These are phyloP conservation scores for Patella ulyssiponensis DNA, from an alignment of 2,888 invertebrate genomes.

Conservation along the genomic window DNA sequence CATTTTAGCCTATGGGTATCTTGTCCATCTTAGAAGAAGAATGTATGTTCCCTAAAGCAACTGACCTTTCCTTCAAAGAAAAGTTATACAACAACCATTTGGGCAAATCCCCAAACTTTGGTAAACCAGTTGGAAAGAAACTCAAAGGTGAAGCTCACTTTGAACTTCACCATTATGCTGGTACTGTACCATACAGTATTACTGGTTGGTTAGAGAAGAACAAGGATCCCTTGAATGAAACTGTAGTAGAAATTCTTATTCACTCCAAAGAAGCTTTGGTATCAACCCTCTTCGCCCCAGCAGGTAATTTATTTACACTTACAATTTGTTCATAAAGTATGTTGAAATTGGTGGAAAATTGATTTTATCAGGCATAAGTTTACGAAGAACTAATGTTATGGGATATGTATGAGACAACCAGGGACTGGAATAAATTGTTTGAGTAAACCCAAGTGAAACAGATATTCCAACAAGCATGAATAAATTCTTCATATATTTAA, in stretches of 20 bases:
- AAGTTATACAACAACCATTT: conserved; percentile 99
- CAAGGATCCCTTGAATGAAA: conserved; percentile 99
- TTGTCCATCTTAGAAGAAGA: conserved; percentile 99
- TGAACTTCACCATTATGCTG: conserved; percentile 98
- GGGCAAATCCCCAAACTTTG: conserved; percentile 80
- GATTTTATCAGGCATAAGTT: too few species aligned
- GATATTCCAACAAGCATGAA: too few species aligned
- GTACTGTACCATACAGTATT: conserved; percentile 97
- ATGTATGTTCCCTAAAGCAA: conserved; percentile 99
- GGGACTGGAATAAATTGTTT: too few species aligned
- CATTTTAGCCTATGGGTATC: conserved; percentile 96
- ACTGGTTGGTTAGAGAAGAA: conserved; percentile 99
- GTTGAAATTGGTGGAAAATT: too few species aligned
- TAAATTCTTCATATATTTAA: too few species aligned
- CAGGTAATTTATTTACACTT: conserved; percentile 13
- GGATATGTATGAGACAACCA: too few species aligned
- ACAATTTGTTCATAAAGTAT: too few species aligned
- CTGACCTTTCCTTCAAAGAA: conserved; percentile 97
- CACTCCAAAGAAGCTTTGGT: conserved; percentile 75
- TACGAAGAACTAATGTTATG: too few species aligned
- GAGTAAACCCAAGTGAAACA: too few species aligned
- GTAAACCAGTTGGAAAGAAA: conserved; percentile 83
- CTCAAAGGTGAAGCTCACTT: conserved; percentile 94
- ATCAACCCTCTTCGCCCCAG: conserved; percentile 48
- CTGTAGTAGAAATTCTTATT: conserved; percentile 97